A percentile compares a stretch with the other conserved stretches of the same genome.
These are phyloP conservation scores for Sminthopsis crassicaudata DNA, from an alignment of 2,113 vertebrate species.

Conservation along the genomic window DNA sequence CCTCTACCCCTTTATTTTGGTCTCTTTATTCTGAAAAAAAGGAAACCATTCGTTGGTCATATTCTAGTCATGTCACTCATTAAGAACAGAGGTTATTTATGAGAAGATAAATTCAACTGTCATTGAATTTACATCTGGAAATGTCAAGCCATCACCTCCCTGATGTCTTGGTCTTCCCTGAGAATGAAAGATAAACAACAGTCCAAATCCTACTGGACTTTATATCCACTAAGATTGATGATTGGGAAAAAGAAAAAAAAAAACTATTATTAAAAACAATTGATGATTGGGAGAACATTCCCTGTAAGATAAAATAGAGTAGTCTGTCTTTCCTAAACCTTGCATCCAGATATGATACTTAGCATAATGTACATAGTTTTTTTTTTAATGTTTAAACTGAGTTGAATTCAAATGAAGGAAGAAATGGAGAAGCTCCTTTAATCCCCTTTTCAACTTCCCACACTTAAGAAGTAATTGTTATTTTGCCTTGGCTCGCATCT, in stretches of 20 bases:
- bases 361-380: neutral
- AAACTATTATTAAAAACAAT: no score
- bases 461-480: neutral
- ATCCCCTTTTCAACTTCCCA: neutral
- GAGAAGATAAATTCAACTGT: neutral
- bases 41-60: neutral
- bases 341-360: neutral
- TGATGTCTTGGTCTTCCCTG: no score
- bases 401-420: neutral
- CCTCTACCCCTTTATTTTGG: neutral
- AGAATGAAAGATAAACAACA: neutral
- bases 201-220: neutral
- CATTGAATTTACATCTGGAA: neutral
- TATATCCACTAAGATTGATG: neutral
- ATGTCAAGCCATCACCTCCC: no score
- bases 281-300: neutral
- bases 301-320: neutral
- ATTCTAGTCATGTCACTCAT: neutral
- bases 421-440: neutral
- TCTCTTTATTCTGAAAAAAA: neutral
- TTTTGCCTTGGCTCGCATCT: neutral
- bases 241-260: no score
- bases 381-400: neutral
- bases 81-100: neutral
- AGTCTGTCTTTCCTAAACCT: neutral